Evolutionary conservation across 2,888 invertebrate genomes (phyloP).

Genomic region (Sinopyrophorus schimmeli): DNA sequence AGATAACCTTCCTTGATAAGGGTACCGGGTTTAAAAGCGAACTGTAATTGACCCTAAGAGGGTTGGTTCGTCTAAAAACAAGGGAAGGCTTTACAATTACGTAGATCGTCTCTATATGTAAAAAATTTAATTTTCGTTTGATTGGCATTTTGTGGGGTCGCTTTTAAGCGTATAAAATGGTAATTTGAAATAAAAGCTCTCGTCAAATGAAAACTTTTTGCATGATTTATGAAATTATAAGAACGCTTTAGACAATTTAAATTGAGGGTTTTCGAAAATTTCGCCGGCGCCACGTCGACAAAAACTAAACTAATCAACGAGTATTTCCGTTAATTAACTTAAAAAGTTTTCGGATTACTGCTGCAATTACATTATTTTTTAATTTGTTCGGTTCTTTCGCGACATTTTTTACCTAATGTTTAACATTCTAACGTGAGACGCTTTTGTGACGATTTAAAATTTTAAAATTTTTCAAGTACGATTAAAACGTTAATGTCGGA

Average conservation of each 20-base stretch:
- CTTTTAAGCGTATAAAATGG: constrained; percentile 34
- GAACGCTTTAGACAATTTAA: constrained; percentile 21
- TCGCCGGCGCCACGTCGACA: not conserved
- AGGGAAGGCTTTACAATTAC: constrained; percentile 34
- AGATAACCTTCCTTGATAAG: constrained; percentile 36
- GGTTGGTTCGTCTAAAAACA: constrained; percentile 39
- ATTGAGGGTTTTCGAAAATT: constrained; percentile 10
- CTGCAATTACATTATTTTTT: no score
- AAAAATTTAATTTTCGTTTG: constrained; percentile 40
- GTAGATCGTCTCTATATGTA: constrained; percentile 33
- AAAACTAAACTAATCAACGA: constrained; percentile 8
- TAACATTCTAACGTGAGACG: no score
- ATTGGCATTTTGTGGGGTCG: constrained; percentile 38
- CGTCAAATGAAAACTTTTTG: constrained; percentile 30
- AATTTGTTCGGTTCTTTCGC: no score
- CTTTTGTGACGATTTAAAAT: no score
- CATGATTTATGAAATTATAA: constrained; percentile 31
- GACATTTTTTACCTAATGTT: no score
- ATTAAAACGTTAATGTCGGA: no score
- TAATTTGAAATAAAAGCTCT: constrained; percentile 34
- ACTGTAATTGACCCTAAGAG: constrained; percentile 42
- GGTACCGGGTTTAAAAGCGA: constrained; percentile 38
- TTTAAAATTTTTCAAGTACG: no score
- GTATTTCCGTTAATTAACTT: constrained; percentile 14
- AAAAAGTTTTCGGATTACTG: no score